phyloP scores from a whole-genome alignment of 2,113 vertebrate genomes.

The Andinoacara biseriatus region DNA sequence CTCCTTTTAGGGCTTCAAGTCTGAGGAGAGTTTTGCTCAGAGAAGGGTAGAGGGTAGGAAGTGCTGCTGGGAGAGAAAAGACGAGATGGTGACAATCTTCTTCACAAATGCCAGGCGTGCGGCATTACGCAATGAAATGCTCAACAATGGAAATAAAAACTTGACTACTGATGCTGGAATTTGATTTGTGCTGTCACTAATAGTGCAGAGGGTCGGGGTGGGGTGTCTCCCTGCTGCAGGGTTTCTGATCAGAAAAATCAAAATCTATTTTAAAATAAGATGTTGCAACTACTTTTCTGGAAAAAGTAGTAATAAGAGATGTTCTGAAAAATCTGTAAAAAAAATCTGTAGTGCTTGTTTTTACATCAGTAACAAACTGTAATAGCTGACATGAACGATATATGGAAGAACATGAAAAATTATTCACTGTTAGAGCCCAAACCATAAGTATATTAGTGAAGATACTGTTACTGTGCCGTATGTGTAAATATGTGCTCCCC shows the following conservation, averaged over 20 bases:
- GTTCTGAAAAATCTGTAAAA: not conserved
- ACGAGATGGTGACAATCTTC: not conserved
- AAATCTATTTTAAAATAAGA: not conserved
- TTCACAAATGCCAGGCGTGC: too few species aligned
- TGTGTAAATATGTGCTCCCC: too few species aligned
- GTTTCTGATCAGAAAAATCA: not conserved
- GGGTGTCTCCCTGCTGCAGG: not conserved
- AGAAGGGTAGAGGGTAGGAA: not conserved
- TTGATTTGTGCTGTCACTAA: not conserved
- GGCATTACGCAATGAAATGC: too few species aligned
- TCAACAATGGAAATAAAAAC: not conserved
- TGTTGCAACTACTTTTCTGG: not conserved
- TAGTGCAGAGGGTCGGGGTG: not conserved
- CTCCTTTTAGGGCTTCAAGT: not conserved
- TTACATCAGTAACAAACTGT: not conserved
- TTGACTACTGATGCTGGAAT: not conserved
- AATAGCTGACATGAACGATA: too few species aligned
- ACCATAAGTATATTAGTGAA: too few species aligned
- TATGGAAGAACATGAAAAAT: too few species aligned
- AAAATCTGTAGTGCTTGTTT: not conserved
- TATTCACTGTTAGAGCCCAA: too few species aligned
- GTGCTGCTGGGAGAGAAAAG: not conserved
- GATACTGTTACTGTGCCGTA: too few species aligned
- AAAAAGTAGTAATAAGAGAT: too few species aligned
- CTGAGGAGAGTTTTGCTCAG: conserved; percentile 22